phyloP scores from a whole-genome alignment of 2,113 vertebrate genomes.

The Stictonetta naevosa region DNA sequence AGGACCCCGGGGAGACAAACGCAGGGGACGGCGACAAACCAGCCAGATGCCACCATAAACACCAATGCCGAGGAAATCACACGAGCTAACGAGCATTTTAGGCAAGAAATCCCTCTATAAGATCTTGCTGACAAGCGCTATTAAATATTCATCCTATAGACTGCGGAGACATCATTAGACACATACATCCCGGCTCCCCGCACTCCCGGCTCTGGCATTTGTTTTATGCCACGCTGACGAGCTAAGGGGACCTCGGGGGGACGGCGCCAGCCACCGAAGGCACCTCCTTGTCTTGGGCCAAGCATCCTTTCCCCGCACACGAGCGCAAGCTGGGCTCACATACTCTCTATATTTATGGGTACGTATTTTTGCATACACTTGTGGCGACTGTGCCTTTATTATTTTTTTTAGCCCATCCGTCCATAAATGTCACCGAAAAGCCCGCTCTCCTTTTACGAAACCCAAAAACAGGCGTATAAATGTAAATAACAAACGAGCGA shows the following conservation, averaged over 20 bases:
- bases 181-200: conserved; percentile 56
- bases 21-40: background rate
- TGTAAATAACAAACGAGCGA: conserved; percentile 88
- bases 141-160: conserved; percentile 86
- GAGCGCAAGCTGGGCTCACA: background rate
- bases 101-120: conserved; percentile 69
- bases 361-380: conserved; percentile 55
- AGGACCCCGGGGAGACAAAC: background rate
- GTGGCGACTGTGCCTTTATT: conserved; percentile 56
- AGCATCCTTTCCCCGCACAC: background rate
- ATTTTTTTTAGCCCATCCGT: conserved; percentile 72
- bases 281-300: background rate
- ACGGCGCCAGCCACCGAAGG: background rate
- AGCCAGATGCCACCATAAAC: conserved; percentile 17
- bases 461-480: conserved; percentile 83
- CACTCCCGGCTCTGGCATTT: conserved; percentile 42
- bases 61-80: conserved; percentile 43
- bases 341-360: background rate
- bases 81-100: conserved; percentile 73
- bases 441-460: conserved; percentile 88
- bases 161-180: conserved; percentile 82
- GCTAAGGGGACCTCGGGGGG: background rate
- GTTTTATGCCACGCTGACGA: conserved; percentile 47
- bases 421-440: conserved; percentile 84
- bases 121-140: conserved; percentile 83